Evolutionary conservation across 2,113 vertebrate species (phyloP).

Genomic region (Labeo rohita): DNA sequence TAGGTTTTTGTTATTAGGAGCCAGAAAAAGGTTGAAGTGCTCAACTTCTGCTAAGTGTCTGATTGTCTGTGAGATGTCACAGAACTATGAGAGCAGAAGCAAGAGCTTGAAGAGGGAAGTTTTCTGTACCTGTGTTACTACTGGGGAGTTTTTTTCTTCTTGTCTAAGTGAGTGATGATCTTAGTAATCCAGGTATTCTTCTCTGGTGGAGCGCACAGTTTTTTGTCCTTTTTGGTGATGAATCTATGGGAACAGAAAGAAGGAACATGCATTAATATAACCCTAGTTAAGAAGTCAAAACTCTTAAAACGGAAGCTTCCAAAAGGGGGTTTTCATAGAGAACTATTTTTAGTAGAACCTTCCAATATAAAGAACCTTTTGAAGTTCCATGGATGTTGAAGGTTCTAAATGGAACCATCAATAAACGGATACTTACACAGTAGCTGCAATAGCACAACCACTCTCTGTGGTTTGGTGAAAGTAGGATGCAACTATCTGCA

Average conservation of each 20-base stretch:
- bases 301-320: background rate
- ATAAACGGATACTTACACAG: conserved; percentile 48
- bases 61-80: background rate
- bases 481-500: conserved; percentile 29
- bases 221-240: conserved; percentile 49
- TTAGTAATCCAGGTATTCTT: conserved; percentile 37
- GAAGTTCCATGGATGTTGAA: background rate
- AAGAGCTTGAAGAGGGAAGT: background rate
- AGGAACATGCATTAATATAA: background rate
- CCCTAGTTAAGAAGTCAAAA: background rate
- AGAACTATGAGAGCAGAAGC: conserved; percentile 1
- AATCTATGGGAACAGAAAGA: conserved; percentile 34
- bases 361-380: background rate
- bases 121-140: background rate
- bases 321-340: background rate
- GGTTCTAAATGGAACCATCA: background rate
- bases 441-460: conserved; percentile 51
- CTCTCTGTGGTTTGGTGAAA: conserved; percentile 7
- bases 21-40: background rate
- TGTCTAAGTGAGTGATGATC: conserved; percentile 39
- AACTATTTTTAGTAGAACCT: background rate
- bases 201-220: conserved; percentile 50
- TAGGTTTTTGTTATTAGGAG: background rate
- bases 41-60: background rate
- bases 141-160: background rate